Percentiles rank a stretch among this genome's conserved stretches.
phyloP scores from a whole-genome alignment of 2,888 invertebrate species.

The Ypsolopha sequella region DNA sequence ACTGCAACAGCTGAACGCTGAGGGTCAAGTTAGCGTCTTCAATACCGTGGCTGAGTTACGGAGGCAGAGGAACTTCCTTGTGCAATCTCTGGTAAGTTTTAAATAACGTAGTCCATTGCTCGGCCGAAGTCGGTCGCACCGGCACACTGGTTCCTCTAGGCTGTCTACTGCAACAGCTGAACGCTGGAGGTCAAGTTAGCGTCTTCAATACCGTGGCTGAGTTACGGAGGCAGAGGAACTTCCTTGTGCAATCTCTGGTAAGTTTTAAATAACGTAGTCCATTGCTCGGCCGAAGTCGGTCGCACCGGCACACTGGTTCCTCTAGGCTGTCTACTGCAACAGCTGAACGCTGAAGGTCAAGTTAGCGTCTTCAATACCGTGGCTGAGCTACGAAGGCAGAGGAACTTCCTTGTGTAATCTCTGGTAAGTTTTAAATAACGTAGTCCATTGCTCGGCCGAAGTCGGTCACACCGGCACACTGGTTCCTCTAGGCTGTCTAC shows the following conservation, averaged over 20 bases:
- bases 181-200: conserved; percentile 85
- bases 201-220: conserved; percentile 94
- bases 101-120: conserved; percentile 86
- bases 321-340: conserved; percentile 89
- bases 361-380: conserved; percentile 93
- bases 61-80: conserved; percentile 92
- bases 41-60: conserved; percentile 92
- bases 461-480: conserved; percentile 96
- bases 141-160: conserved; percentile 95
- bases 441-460: conserved; percentile 93
- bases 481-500: conserved; percentile 90
- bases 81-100: conserved; percentile 83
- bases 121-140: conserved; percentile 94
- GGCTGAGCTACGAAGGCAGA: conserved; percentile 87
- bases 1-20: conserved; percentile 86
- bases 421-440: conserved; percentile 72
- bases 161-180: conserved; percentile 87
- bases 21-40: conserved; percentile 88
- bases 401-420: conserved; percentile 95
- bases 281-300: conserved; percentile 94
- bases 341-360: conserved; percentile 84
- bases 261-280: conserved; percentile 77
- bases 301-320: conserved; percentile 95
- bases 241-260: conserved; percentile 91
- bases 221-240: conserved; percentile 90